A percentile compares a stretch with the other conserved stretches of the same genome.
Evolutionary conservation across 2,888 invertebrate genomes (phyloP).

Genomic region (Pyrrhosoma nymphula): DNA sequence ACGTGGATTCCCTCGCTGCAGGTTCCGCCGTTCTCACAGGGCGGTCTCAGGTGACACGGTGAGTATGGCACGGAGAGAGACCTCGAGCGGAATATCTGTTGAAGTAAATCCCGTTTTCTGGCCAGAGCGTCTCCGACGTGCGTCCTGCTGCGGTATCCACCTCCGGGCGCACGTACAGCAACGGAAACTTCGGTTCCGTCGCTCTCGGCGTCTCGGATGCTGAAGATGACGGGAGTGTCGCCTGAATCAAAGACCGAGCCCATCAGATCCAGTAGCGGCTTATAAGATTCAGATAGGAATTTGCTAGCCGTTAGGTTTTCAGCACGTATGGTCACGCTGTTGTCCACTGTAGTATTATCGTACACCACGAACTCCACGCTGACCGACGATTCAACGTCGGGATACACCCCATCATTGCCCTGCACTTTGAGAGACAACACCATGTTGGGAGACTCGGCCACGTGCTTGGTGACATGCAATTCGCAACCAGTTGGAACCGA

Average conservation of each 20-base stretch:
- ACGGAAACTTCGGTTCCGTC: conserved; percentile 85
- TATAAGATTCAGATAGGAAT: conserved; percentile 89
- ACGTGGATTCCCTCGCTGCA: conserved; percentile 86
- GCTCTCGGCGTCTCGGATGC: conserved; percentile 84
- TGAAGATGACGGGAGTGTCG: conserved; percentile 86
- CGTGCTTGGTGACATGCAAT: conserved; percentile 79
- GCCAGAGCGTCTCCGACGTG: conserved; percentile 84
- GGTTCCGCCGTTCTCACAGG: conserved; percentile 88
- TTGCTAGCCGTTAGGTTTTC: conserved; percentile 86
- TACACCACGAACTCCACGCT: conserved; percentile 90
- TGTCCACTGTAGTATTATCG: conserved; percentile 89
- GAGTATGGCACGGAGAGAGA: conserved; percentile 86
- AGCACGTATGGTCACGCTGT: conserved; percentile 89
- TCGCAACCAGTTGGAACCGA: conserved; percentile 82
- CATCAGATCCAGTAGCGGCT: conserved; percentile 85
- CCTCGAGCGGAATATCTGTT: conserved; percentile 82
- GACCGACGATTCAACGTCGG: conserved; percentile 92
- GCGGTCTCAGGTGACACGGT: conserved; percentile 84
- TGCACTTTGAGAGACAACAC: conserved; percentile 87
- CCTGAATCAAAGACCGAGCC: conserved; percentile 84
- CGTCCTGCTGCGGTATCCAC: conserved; percentile 83
- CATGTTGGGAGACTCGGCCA: conserved; percentile 56
- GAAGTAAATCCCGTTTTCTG: conserved; percentile 84
- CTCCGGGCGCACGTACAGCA: conserved; percentile 78
- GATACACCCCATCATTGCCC: conserved; percentile 94